Conservation (phyloP, 2,113 vertebrate genomes). For the Hoplias malabaricus region DNA sequence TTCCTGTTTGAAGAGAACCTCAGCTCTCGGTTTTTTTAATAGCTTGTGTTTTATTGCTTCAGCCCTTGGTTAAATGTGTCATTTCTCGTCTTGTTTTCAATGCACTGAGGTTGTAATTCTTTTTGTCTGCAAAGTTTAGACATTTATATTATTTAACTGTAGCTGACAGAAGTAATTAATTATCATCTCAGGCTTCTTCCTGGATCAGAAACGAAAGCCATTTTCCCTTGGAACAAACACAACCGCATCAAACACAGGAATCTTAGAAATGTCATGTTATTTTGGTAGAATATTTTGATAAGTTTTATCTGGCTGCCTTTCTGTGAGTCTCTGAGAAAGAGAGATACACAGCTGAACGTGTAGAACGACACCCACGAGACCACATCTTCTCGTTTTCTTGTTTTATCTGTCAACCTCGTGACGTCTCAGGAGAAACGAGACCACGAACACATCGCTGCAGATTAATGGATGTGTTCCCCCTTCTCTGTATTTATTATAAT, state of each 20-base stretch:
- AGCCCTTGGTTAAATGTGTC: background rate
- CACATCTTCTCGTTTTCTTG: constrained; percentile 9
- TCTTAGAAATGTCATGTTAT: constrained; percentile 35
- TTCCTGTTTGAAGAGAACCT: background rate
- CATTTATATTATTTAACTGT: constrained; percentile 1
- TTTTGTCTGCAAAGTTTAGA: constrained; percentile 16
- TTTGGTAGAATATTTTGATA: constrained; percentile 36
- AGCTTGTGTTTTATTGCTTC: background rate
- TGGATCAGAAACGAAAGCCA: background rate
- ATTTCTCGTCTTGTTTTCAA: background rate
- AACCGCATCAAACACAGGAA: constrained; percentile 20
- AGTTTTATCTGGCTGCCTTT: constrained; percentile 25
- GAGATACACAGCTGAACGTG: constrained; percentile 35
- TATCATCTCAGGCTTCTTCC: background rate
- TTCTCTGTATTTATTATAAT: background rate
- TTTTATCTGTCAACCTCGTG: constrained; percentile 43
- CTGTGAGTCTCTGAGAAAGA: constrained; percentile 35
- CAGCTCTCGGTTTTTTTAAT: background rate
- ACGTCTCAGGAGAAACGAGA: constrained; percentile 12
- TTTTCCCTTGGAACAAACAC: constrained; percentile 2
- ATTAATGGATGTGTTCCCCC: constrained; percentile 26
- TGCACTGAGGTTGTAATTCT: background rate
- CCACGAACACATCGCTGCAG: constrained; percentile 4
- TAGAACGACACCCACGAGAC: constrained; percentile 43
- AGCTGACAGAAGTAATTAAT: constrained; percentile 26